phyloP scores from a whole-genome alignment of 1,140 invertebrate genomes.

The Theocolax elegans region DNA sequence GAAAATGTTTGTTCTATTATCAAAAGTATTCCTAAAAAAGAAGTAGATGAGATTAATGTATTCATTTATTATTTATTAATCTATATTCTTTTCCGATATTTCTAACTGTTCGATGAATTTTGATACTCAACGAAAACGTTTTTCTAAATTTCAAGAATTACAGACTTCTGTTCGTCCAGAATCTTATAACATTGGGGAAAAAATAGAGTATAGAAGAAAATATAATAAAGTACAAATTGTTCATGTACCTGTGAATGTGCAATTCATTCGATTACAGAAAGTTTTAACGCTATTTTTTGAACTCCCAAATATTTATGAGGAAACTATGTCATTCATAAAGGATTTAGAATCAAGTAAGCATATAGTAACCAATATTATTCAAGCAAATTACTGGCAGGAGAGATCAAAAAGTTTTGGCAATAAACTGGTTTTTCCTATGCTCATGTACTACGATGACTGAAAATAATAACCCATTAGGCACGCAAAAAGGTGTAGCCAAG shows the following conservation, averaged over 20 bases:
- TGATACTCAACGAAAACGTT: no score
- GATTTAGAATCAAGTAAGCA: not conserved
- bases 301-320: conserved; percentile 32
- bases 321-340: conserved; percentile 22
- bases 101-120: no score
- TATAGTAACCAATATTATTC: no score
- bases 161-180: not conserved
- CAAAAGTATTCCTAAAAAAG: no score
- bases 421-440: no score
- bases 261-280: conserved; percentile 37
- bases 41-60: no score
- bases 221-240: not conserved
- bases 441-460: no score
- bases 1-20: no score
- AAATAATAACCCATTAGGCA: not conserved
- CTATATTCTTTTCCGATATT: no score
- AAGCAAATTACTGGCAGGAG: no score
- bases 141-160: not conserved
- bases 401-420: no score
- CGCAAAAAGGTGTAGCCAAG: conserved; percentile 11
- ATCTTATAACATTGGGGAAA: conserved; percentile 14
- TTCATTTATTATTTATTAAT: no score
- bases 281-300: conserved; percentile 43
- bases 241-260: conserved; percentile 12
- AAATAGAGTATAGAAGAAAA: not conserved